Base-by-base conservation (phyloP, 1,140 invertebrate species). In the Limonius californicus region DNA sequence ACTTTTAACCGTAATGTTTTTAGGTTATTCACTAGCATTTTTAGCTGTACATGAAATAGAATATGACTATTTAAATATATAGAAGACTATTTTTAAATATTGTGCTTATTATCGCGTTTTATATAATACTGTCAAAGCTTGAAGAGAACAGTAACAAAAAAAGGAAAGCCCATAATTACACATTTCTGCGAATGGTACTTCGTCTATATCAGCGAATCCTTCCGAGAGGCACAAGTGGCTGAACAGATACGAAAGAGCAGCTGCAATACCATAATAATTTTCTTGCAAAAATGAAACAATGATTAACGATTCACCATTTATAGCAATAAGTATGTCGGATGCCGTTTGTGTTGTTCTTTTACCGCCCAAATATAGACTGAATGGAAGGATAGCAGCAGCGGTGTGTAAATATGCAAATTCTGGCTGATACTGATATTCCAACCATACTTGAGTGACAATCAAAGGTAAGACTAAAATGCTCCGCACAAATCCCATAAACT, bases 81-180 rank as follows among this genome's bases (percentile, higher is more conserved):
- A n/a, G n/a, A n/a, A n/a, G n/a, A n/a, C n/a, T n/a, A n/a, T n/a
- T n/a, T n/a, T n/a, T n/a, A n/a, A n/a, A n/a, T n/a, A n/a, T n/a
- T n/a, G n/a, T n/a, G n/a, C n/a, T n/a, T n/a, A n/a, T n/a, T n/a
- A n/a, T n/a, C n/a, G n/a, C n/a, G n/a, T n/a, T n/a, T n/a, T n/a
- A n/a, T n/a, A n/a, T n/a, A n/a, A 27, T 27, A 27, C 23, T 27
- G 23, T n/a, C n/a, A 27, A 27, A 27, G 23, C 23, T 27, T 9
- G 23, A 27, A 27, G 23, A 27, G 9, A 3, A 27, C 9, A 27
- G 9, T 27, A 27, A 27, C 23, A 27, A 56, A 56, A 61, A n/a
- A 61, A 61, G 60, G 53, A 56, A 27, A 61, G 35, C 11, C 47
- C 50, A 35, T 61, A 61, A 47, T 61, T 61, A 39, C 32, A 61